Evolutionary conservation across 2,797 vertebrate species (phyloP).

Genomic region (Bryconaethiops microstoma): DNA sequence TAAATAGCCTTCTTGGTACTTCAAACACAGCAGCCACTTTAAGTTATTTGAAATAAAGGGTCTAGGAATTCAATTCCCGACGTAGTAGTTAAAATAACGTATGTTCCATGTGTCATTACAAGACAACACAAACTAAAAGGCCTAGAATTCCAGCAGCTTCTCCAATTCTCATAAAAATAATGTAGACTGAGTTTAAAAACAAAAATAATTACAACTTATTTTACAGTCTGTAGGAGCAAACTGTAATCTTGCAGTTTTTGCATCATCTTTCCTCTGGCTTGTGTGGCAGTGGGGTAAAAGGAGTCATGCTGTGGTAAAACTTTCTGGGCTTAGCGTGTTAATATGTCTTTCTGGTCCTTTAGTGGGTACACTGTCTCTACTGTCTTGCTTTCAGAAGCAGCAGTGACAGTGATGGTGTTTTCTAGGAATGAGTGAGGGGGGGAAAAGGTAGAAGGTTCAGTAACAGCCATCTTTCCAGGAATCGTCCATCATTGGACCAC

Average conservation of each 20-base stretch:
- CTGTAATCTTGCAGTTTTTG: slow-evolving; percentile 7
- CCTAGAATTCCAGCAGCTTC: slow-evolving; percentile 70
- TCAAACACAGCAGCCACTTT: slow-evolving; percentile 69
- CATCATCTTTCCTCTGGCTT: slow-evolving; percentile 12
- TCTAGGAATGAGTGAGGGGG: slow-evolving; percentile 47
- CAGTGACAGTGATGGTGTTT: slow-evolving; percentile 54
- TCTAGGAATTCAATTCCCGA: slow-evolving; percentile 56
- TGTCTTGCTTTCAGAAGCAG: slow-evolving; percentile 55
- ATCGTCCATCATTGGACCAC: slow-evolving; percentile 73
- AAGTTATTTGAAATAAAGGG: slow-evolving; percentile 57
- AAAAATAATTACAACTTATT: slow-evolving; percentile 50
- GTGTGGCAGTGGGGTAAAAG: slow-evolving; percentile 26
- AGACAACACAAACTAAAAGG: slow-evolving; percentile 65
- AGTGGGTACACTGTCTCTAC: slow-evolving; percentile 16
- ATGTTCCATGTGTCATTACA: slow-evolving; percentile 68
- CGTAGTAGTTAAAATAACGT: slow-evolving; percentile 54
- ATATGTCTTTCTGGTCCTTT: background rate
- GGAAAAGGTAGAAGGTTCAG: slow-evolving; percentile 68
- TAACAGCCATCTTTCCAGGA: slow-evolving; percentile 95
- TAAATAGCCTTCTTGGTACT: slow-evolving; percentile 56
- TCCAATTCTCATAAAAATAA: slow-evolving; percentile 73
- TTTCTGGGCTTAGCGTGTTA: slow-evolving; percentile 14
- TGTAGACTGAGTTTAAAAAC: slow-evolving; percentile 58
- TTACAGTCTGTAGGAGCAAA: slow-evolving; percentile 22
- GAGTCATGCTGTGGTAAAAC: slow-evolving; percentile 33